Base-by-base conservation (phyloP, 2,888 invertebrate species). In the Orgyia antiqua region DNA sequence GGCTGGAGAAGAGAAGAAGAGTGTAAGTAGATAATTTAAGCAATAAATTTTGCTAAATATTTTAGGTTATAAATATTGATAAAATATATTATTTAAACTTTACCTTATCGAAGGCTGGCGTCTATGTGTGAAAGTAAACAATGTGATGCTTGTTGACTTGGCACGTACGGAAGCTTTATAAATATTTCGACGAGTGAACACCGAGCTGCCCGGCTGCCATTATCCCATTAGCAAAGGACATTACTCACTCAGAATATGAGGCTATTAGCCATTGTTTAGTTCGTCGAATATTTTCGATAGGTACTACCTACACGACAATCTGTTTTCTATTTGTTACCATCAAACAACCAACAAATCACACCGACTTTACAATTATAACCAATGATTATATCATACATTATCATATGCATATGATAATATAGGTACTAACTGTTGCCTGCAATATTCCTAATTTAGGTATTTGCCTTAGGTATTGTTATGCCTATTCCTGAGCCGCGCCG, bases 221-320 rank as follows among this genome's bases (percentile, higher is more conserved):
- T 82, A 82, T 78, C 76, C 78, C 77, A 82, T 83, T 83, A 80
- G 67, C 75, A 70, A 65, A 77, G 72, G 66, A 69, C 73, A 77
- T 79, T 74, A 77, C 72, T 80, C 75, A 75, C 70, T 66, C 68
- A 72, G 69, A 77, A 77, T 73, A 73, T 68, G 67, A 63, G 63
- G 70, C 73, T 73, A 72, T 76, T 71, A 71, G 63, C 54, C 55
- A 56, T 51, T 49, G 61, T 48, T 55, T 54, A 59, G 46, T 41
- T 55, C 23, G 9, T 23, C 23, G 11, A 6, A 7, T 23, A 23
- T 23, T 23, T 6, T 23, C 23, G 10, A 10, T 23, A 10, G 9
- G 10, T 23, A 23, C 23, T 48, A 42, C 51, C 30, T 51, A 51
- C 39, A 34, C 25, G 36, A 31, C 35, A 39, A 27, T 32, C 29